Evolutionary conservation across 2,888 invertebrate genomes (phyloP).

Genomic region (Limenitis camilla): DNA sequence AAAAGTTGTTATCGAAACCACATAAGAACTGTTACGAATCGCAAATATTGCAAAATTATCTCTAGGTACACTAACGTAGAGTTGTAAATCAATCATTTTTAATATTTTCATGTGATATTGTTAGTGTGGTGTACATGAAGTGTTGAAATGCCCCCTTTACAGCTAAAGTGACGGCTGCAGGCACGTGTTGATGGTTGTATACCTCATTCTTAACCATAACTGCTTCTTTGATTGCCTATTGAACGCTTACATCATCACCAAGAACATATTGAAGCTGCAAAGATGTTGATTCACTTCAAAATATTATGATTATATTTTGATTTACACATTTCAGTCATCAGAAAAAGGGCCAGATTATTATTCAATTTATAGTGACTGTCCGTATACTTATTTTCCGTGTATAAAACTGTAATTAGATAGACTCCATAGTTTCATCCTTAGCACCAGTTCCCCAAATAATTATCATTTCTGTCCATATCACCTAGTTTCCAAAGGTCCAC

Average conservation of each 20-base stretch:
- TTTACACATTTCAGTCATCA: too few species aligned
- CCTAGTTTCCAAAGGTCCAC: too few species aligned
- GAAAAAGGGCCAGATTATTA: too few species aligned
- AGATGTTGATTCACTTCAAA: not conserved
- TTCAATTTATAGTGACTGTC: too few species aligned
- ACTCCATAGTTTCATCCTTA: too few species aligned
- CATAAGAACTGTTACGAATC: constrained; percentile 1
- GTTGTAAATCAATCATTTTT: not conserved
- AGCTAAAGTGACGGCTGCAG: constrained; percentile 1
- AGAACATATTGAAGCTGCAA: not conserved
- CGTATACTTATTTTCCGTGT: too few species aligned
- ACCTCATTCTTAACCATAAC: constrained; percentile 3
- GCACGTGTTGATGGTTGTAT: constrained; percentile 2
- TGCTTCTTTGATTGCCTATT: not conserved
- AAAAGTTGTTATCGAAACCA: constrained; percentile 12
- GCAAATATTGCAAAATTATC: not conserved
- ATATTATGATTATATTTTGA: too few species aligned
- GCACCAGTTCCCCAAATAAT: too few species aligned
- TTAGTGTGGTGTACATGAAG: constrained; percentile 6
- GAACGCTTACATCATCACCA: not conserved
- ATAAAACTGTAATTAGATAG: too few species aligned
- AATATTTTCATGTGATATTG: not conserved
- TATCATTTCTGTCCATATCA: too few species aligned
- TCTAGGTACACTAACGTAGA: not conserved
- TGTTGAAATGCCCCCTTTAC: constrained; percentile 14